Evolutionary conservation across 2,113 vertebrate genomes (phyloP).

Genomic region (Eupsittula cactorum): DNA sequence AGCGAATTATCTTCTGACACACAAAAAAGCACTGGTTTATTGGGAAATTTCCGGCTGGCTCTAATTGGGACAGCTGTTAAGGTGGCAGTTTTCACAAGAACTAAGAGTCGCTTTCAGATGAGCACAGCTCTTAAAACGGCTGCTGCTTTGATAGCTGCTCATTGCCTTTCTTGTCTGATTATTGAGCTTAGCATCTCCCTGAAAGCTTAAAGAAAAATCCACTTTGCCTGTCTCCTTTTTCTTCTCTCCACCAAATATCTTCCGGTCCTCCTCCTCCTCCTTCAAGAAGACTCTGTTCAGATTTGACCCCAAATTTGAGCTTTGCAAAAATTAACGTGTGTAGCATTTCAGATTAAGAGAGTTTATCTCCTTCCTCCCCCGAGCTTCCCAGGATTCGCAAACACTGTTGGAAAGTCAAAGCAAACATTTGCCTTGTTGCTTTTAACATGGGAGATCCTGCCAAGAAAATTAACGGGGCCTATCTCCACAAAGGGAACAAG

Average conservation of each 20-base stretch:
- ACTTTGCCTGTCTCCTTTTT: slow-evolving; percentile 16
- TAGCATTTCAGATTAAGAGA: slow-evolving; percentile 5
- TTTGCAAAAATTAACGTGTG: slow-evolving; percentile 11
- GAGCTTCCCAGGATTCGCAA: background rate
- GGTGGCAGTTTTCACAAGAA: slow-evolving; percentile 29
- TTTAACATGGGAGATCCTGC: slow-evolving; percentile 22
- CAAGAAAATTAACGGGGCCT: slow-evolving; percentile 37
- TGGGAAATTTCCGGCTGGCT: slow-evolving; percentile 57
- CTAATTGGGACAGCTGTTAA: slow-evolving; percentile 62
- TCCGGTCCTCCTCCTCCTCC: background rate
- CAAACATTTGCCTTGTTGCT: slow-evolving; percentile 24
- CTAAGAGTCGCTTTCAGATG: slow-evolving; percentile 14
- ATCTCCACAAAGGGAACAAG: slow-evolving; percentile 8
- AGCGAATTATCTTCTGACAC: slow-evolving; percentile 38
- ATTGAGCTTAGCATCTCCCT: slow-evolving; percentile 48
- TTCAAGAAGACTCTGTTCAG: slow-evolving; percentile 15
- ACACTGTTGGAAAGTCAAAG: background rate
- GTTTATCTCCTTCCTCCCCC: background rate
- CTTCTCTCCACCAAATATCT: background rate
- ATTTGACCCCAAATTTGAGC: slow-evolving; percentile 30
- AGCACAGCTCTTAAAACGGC: slow-evolving; percentile 43
- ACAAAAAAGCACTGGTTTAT: slow-evolving; percentile 6
- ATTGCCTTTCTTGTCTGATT: slow-evolving; percentile 51
- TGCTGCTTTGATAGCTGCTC: slow-evolving; percentile 60
- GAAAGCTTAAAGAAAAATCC: slow-evolving; percentile 25